Percentiles rank a stretch among this genome's conserved stretches.
phyloP scores from a whole-genome alignment of 2,113 vertebrate species.

The Uria lomvia region DNA sequence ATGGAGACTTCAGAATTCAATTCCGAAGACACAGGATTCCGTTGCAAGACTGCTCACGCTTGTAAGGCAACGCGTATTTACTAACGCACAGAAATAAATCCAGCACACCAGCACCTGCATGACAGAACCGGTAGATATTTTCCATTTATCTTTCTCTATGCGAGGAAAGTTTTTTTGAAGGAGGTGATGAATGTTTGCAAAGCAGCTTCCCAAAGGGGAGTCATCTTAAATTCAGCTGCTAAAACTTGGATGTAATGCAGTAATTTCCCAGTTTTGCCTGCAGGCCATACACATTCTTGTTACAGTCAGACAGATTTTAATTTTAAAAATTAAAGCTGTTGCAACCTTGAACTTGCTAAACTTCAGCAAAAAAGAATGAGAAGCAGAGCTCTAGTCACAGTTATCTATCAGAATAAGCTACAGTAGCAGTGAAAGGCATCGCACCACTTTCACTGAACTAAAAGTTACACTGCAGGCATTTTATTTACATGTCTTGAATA shows the following conservation, averaged over 20 bases:
- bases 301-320: not conserved
- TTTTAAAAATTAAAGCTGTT: conserved; percentile 2
- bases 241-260: not conserved
- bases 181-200: not conserved
- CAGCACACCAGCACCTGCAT: not conserved
- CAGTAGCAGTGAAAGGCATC: not conserved
- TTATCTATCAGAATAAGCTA: not conserved
- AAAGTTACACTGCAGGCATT: not conserved
- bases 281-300: not conserved
- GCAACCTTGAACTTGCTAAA: not conserved
- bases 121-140: not conserved
- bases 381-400: not conserved
- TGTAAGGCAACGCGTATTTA: not conserved
- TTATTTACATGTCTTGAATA: not conserved
- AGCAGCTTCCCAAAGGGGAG: not conserved
- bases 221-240: not conserved
- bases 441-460: not conserved
- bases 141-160: not conserved
- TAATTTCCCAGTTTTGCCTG: not conserved
- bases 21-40: not conserved
- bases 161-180: not conserved
- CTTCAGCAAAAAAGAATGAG: not conserved
- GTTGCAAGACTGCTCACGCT: not conserved
- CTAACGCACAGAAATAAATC: not conserved
- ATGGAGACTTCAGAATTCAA: not conserved